These are phyloP conservation scores for Diplodus puntazzo DNA, from an alignment of 2,797 vertebrate species.

Conservation along the genomic window DNA sequence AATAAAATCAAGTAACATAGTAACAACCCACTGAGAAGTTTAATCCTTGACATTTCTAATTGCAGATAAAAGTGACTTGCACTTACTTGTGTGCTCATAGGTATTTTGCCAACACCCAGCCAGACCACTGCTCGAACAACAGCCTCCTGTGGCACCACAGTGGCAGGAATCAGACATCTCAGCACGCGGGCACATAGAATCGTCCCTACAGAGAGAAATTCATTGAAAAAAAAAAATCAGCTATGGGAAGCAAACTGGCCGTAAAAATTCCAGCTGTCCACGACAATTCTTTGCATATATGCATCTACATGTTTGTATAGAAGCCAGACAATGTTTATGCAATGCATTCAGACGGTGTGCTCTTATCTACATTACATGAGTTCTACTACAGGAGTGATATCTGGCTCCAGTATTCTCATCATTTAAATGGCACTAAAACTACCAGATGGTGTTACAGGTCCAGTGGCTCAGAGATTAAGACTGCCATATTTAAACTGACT, in stretches of 20 bases:
- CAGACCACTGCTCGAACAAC: slow-evolving; percentile 90
- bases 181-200: slow-evolving; percentile 82
- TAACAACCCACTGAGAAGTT: not conserved
- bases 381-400: not conserved
- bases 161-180: slow-evolving; percentile 91
- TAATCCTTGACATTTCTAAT: not conserved
- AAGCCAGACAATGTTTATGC: too few species aligned
- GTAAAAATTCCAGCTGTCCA: not conserved
- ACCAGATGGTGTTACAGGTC: not conserved
- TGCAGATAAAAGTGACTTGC: not conserved
- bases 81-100: slow-evolving; percentile 88
- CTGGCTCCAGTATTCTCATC: not conserved
- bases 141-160: slow-evolving; percentile 87
- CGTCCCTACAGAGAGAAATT: slow-evolving; percentile 64
- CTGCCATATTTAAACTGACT: not conserved
- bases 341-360: not conserved
- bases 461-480: not conserved
- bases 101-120: slow-evolving; percentile 89
- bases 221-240: slow-evolving; percentile 11
- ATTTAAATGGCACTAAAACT: not conserved
- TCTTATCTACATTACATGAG: not conserved
- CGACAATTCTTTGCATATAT: not conserved
- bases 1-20: not conserved
- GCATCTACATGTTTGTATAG: too few species aligned
- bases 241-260: not conserved